Conservation (phyloP, 2,113 vertebrate genomes). For the Tachuris rubrigastra region DNA sequence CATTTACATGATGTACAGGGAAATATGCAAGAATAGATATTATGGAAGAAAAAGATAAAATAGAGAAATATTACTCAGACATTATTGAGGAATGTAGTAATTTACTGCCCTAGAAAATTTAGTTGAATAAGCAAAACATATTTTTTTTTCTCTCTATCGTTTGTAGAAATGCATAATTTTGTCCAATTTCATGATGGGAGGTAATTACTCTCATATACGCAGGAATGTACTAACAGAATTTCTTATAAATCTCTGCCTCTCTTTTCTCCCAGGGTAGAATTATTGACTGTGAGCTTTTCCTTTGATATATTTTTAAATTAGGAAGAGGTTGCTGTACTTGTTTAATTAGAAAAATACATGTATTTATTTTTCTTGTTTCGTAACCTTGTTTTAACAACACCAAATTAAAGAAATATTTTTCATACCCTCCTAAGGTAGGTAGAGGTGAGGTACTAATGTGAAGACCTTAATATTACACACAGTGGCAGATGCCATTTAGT, state of each 20-base stretch:
- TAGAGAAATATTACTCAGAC: not conserved
- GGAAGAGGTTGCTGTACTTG: not conserved
- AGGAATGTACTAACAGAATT: not conserved
- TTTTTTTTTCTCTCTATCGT: not conserved
- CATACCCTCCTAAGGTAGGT: not conserved
- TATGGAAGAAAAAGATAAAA: not conserved
- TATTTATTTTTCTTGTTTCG: not conserved
- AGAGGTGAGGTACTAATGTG: not conserved
- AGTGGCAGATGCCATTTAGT: not conserved
- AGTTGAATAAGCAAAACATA: not conserved
- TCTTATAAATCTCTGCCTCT: not conserved
- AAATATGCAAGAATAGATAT: not conserved
- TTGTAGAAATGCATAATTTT: not conserved
- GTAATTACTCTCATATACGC: not conserved
- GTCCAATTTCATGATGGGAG: not conserved
- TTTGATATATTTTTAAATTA: not conserved
- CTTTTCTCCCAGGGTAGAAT: not conserved
- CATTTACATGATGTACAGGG: not conserved
- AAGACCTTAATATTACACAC: not conserved
- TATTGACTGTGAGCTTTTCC: not conserved
- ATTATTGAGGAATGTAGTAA: not conserved
- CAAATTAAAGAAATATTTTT: not conserved
- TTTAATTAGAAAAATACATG: not conserved
- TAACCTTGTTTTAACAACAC: not conserved
- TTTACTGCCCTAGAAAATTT: not conserved